These are phyloP conservation scores for Cavia aperea DNA, from an alignment of 2,113 vertebrate species.

Conservation along the genomic window DNA sequence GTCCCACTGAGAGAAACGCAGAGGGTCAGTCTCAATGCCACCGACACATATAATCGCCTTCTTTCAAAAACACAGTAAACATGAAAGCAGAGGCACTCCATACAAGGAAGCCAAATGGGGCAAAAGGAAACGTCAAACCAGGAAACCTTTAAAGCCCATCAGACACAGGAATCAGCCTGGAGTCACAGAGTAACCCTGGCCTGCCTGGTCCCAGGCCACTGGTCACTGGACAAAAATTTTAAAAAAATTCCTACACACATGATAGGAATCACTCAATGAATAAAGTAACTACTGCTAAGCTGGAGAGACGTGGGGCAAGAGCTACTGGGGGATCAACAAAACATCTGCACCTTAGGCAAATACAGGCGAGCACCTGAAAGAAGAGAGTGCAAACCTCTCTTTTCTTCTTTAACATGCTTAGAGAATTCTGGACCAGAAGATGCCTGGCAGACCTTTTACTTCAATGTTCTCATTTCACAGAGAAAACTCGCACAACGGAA, in stretches of 20 bases:
- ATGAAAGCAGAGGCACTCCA: constrained; percentile 61
- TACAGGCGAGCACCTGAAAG: background rate
- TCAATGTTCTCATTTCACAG: background rate
- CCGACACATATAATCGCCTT: constrained; percentile 17
- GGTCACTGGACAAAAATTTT: background rate
- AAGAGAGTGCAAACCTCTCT: background rate
- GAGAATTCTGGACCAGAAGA: background rate
- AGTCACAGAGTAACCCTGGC: background rate
- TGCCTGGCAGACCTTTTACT: background rate
- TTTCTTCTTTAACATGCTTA: background rate
- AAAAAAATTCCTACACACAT: background rate
- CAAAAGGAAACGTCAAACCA: constrained; percentile 63
- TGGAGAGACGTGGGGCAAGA: background rate
- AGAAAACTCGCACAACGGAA: constrained; percentile 21
- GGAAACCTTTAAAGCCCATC: constrained; percentile 42
- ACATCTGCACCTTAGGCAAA: background rate
- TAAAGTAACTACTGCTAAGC: background rate
- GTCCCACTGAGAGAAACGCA: background rate
- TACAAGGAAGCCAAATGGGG: constrained; percentile 53
- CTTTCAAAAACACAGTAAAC: background rate
- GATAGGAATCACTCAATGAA: background rate
- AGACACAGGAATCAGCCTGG: background rate
- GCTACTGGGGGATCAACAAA: background rate
- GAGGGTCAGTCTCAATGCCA: background rate
- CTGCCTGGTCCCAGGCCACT: background rate